These are phyloP conservation scores for Norana najaformis DNA, from an alignment of 2,888 invertebrate genomes.

Conservation along the genomic window DNA sequence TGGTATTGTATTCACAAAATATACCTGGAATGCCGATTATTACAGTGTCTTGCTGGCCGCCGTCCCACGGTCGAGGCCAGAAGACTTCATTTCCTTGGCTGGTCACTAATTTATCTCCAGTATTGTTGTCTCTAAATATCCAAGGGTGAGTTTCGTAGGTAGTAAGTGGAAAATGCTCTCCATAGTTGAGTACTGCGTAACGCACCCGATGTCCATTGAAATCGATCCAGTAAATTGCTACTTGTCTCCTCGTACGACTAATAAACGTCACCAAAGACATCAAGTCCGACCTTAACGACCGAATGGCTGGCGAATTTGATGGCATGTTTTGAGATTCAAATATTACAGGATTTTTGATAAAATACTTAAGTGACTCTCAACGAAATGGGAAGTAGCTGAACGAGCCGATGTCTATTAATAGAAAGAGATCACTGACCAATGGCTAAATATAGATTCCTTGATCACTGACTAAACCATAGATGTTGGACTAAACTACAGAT, in stretches of 20 bases:
- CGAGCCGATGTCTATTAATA: too few relatives aligned
- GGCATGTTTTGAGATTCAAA: background rate
- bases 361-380: background rate
- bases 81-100: constrained; percentile 20
- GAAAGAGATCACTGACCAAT: too few relatives aligned
- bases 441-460: too few relatives aligned
- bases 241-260: constrained; percentile 20
- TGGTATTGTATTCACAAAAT: background rate
- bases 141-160: constrained; percentile 37
- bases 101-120: constrained; percentile 27
- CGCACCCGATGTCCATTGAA: constrained; percentile 27
- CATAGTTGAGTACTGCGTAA: constrained; percentile 20
- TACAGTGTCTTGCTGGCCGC: constrained; percentile 3
- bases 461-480: too few relatives aligned
- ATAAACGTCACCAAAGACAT: constrained; percentile 30
- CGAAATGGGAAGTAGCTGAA: background rate
- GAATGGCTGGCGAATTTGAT: background rate
- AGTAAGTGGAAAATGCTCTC: constrained; percentile 23
- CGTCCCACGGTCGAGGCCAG: constrained; percentile 28
- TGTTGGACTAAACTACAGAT: too few relatives aligned
- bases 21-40: constrained; percentile 35
- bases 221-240: constrained; percentile 30
- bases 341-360: background rate
- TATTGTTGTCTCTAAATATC: constrained; percentile 35
- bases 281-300: constrained; percentile 24